Base-by-base conservation (phyloP, 2,113 vertebrate species). In the Corydoras sp. region DNA sequence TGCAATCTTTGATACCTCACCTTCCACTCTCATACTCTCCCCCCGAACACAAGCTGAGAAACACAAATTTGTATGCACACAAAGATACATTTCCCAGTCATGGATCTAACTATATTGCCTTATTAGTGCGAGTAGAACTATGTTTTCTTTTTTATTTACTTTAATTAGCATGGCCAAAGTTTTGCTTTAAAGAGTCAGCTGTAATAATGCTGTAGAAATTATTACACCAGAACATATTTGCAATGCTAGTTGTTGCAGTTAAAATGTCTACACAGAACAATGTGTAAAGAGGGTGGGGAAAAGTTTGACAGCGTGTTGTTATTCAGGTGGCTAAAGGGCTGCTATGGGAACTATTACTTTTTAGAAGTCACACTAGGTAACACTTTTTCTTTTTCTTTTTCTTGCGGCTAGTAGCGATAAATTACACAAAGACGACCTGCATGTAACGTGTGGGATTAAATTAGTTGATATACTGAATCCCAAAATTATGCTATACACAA, bases 1-100 rank as follows among this genome's bases (percentile, higher is more conserved):
- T 85, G 83, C 86, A 82, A 89, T 90, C 88, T 88, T 84, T 87
- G 84, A 86, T 86, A 80, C 83, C 84, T 77, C 73, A 74, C 81
- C 74, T 69, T 72, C 72, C 69, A 50, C 58, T 58, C 63, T 51
- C 54, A 35, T 43, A 84, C 74, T 83, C 75, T 77, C 76, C 81
- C 84, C 78, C 59, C 76, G 69, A 68, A 7, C 30, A 65, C 70
- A 50, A 73, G 73, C 60, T 67, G 31, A 65, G 35, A 58, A 58
- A 73, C 62, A 61, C 50, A 62, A 31, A 60, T 60, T 53, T 43
- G 12, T 35, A 74, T 13, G 54, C 32, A 63, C 51, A 31, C 32
- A 69, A 15, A 30, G 58, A 67, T 58, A 67, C 65, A 49, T 50
- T 24, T 35, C 35, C 18, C 15, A 32, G n/a, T 6, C 53, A 49